Conservation (phyloP, 2,797 vertebrate species). For the Melanotaenia maccullochi region DNA sequence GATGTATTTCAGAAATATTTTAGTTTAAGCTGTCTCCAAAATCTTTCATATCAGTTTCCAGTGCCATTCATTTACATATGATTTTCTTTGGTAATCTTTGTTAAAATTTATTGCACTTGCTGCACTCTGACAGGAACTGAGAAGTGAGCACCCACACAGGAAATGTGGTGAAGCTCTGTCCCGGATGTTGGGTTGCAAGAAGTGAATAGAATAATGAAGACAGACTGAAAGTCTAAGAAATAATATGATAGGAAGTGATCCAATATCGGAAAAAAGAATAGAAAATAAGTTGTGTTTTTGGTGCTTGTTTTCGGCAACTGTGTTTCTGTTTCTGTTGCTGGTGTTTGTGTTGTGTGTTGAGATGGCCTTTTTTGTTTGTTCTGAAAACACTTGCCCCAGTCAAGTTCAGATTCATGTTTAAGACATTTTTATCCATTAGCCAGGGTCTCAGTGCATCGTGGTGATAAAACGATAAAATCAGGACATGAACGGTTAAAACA, state of each 20-base stretch:
- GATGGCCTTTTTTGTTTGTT: slow-evolving; percentile 35
- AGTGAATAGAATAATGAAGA: slow-evolving; percentile 55
- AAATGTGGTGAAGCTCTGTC: slow-evolving; percentile 76
- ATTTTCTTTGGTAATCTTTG: neutral
- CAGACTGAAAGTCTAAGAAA: slow-evolving; percentile 23
- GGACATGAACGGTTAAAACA: slow-evolving; percentile 51
- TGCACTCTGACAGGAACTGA: slow-evolving; percentile 78
- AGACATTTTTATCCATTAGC: slow-evolving; percentile 22
- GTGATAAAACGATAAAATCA: slow-evolving; percentile 56
- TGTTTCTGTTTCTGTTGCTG: neutral
- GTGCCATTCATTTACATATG: neutral
- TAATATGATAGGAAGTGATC: neutral
- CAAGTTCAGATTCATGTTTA: slow-evolving; percentile 1
- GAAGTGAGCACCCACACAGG: slow-evolving; percentile 79
- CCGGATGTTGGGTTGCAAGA: slow-evolving; percentile 75
- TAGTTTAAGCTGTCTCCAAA: neutral
- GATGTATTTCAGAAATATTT: neutral
- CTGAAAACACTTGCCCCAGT: slow-evolving; percentile 22
- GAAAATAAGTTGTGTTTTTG: neutral
- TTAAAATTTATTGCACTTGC: slow-evolving; percentile 19
- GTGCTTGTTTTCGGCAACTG: neutral
- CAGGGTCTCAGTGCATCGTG: slow-evolving; percentile 12
- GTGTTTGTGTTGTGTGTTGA: slow-evolving; percentile 17
- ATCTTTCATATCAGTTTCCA: neutral
- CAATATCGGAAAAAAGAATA: neutral